Evolutionary conservation across 2,888 invertebrate species (phyloP), one percentile per base, ranked within the genome.

Genomic region (Nymphalis c-album): DNA sequence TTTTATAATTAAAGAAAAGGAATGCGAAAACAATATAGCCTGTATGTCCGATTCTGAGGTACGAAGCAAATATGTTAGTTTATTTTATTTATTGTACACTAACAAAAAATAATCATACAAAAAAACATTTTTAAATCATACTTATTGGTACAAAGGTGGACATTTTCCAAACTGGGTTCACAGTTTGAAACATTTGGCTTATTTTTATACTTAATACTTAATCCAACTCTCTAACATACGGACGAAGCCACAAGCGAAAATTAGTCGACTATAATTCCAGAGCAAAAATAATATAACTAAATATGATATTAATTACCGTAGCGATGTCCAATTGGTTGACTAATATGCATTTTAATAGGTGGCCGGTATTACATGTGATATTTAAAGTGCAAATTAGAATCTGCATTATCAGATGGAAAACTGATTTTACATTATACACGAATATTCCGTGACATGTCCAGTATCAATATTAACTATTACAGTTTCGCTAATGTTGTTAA

Each of bases 321-420:
- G 64, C 57, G 18, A 67, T 68, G 66, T 63, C 66, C 68, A 70
- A 71, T 73, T 70, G 70, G 68, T 69, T 16, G 61, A 63, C 61
- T 68, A 58, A 73, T 72, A 69, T 66, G 67, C 67, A 73, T 72
- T 73, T 71, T 73, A 71, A 73, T 72, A 66, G 59, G 63, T 60
- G 67, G 64, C 60, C 64, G 70, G 68, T 68, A 74, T 71, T 70
- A 74, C 69, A 68, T 64, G 63, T 61, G 71, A 73, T 70, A 73
- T 73, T 74, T 71, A 72, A 71, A 71, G 73, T 72, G 73, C 74
- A 71, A 77, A 74, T 75, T 75, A 73, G 72, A 73, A 70, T 76
- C 68, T 70, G 68, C 64, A 67, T 68, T 73, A 68, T 68, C 67
- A 71, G 66, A 68, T 68, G 67, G 71, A 67, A 68, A 73, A 70